phyloP scores from a whole-genome alignment of 2,888 invertebrate species.

The Drosophila longiperda region DNA sequence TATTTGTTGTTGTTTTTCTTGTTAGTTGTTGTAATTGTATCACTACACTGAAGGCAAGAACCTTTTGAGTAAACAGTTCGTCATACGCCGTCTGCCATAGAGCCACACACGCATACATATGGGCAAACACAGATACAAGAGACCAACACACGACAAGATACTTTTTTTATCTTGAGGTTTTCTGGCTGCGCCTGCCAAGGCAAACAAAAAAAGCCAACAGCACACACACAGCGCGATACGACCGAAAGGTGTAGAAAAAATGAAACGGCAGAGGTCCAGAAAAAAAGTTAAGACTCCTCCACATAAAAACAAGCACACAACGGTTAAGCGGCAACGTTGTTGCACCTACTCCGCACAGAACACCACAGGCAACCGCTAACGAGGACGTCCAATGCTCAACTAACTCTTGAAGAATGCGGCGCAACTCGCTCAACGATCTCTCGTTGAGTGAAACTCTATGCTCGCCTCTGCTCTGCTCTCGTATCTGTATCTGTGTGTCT shows the following conservation, averaged over 20 bases:
- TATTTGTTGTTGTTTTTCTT: neutral
- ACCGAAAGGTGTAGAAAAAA: slow-evolving; percentile 33
- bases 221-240: slow-evolving; percentile 10
- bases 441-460: slow-evolving; percentile 72
- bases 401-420: slow-evolving; percentile 71
- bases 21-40: slow-evolving; percentile 70
- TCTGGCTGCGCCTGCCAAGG: slow-evolving; percentile 35
- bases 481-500: slow-evolving; percentile 9
- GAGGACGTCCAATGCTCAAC: slow-evolving; percentile 84
- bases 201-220: slow-evolving; percentile 27
- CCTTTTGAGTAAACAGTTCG: slow-evolving; percentile 69
- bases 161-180: slow-evolving; percentile 72
- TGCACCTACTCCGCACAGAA: slow-evolving; percentile 62
- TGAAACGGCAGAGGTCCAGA: slow-evolving; percentile 50
- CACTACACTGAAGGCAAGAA: slow-evolving; percentile 74
- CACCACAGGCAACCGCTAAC: slow-evolving; percentile 79
- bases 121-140: slow-evolving; percentile 21
- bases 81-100: slow-evolving; percentile 40
- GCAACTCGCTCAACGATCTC: slow-evolving; percentile 48
- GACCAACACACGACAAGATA: slow-evolving; percentile 50
- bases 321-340: slow-evolving; percentile 13
- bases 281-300: slow-evolving; percentile 68
- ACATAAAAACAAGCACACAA: slow-evolving; percentile 27
- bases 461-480: slow-evolving; percentile 13
- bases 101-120: slow-evolving; percentile 19